Evolutionary conservation across 2,113 vertebrate genomes (phyloP).

Genomic region (Cochlearius cochlearius): DNA sequence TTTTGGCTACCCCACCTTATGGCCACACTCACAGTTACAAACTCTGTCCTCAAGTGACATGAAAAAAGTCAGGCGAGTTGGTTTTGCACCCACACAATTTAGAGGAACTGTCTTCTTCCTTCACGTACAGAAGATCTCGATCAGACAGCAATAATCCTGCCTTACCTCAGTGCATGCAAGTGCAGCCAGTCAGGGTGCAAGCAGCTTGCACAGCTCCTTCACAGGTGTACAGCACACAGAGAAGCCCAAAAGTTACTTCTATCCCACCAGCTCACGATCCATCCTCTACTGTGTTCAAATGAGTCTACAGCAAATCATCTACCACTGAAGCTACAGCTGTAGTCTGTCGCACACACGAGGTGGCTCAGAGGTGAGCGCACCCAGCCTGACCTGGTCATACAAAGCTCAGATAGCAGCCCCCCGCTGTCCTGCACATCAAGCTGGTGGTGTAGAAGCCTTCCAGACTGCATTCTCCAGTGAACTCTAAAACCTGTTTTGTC

Average conservation of each 20-base stretch:
- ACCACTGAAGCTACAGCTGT: neutral
- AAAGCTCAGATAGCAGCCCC: neutral
- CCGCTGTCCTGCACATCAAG: neutral
- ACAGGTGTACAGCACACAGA: neutral
- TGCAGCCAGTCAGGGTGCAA: neutral
- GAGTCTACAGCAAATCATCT: neutral
- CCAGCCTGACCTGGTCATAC: neutral
- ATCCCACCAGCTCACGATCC: neutral
- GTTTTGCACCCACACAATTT: neutral
- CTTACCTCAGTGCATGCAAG: neutral
- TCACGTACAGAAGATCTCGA: neutral
- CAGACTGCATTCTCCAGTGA: neutral
- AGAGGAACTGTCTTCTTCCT: neutral
- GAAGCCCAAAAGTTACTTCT: neutral
- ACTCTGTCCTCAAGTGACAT: neutral
- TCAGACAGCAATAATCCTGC: neutral
- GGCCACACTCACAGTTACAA: neutral
- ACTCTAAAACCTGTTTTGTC: neutral
- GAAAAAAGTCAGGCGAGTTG: neutral
- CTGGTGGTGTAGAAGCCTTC: neutral
- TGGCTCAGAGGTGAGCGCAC: neutral
- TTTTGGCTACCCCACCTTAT: neutral
- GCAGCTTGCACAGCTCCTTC: neutral
- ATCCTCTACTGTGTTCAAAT: neutral
- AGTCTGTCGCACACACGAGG: neutral